phyloP scores from a whole-genome alignment of 2,113 vertebrate species.

The Electrona antarctica region DNA sequence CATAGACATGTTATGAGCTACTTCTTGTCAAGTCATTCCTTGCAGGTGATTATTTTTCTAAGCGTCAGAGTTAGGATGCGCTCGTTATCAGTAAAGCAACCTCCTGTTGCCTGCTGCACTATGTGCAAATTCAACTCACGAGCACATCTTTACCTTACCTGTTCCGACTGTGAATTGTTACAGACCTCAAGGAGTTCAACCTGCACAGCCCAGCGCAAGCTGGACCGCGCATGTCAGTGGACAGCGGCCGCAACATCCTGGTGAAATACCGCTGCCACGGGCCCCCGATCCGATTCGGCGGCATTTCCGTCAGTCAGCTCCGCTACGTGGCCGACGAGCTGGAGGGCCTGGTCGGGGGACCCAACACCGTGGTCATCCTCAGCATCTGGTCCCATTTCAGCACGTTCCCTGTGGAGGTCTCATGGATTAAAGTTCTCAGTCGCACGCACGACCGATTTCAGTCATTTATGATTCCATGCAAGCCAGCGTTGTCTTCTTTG shows the following conservation, averaged over 20 bases:
- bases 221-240: slow-evolving; percentile 86
- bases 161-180: too few species aligned
- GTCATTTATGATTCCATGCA: too few species aligned
- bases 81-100: too few species aligned
- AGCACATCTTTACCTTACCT: neutral
- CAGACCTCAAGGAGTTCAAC: slow-evolving; percentile 86
- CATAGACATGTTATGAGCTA: too few species aligned
- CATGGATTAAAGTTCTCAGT: too few species aligned
- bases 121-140: too few species aligned
- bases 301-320: slow-evolving; percentile 82
- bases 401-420: slow-evolving; percentile 83
- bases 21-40: too few species aligned
- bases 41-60: too few species aligned
- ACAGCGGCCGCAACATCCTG: slow-evolving; percentile 82
- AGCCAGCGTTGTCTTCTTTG: too few species aligned
- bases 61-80: too few species aligned
- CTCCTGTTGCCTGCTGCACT: too few species aligned
- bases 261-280: slow-evolving; percentile 86
- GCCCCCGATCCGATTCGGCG: slow-evolving; percentile 86
- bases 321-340: slow-evolving; percentile 86
- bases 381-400: slow-evolving; percentile 90
- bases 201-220: slow-evolving; percentile 86
- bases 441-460: too few species aligned
- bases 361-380: slow-evolving; percentile 82
- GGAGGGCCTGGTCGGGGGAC: slow-evolving; percentile 83